A percentile compares a stretch with the other conserved stretches of the same genome.
phyloP scores from a whole-genome alignment of 2,113 vertebrate species.

The Sula dactylatra region DNA sequence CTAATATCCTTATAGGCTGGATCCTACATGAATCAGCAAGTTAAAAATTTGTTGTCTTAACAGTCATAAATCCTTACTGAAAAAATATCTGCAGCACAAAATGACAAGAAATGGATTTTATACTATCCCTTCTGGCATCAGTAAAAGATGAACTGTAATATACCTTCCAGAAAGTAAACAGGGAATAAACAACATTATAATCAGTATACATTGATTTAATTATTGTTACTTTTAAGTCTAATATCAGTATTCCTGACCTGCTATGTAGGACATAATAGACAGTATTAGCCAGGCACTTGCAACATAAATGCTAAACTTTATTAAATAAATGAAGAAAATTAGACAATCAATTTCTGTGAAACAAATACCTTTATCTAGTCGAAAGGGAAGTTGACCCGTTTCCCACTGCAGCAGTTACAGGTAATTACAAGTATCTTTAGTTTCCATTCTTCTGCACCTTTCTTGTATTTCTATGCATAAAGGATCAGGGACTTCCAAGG shows the following conservation, averaged over 20 bases:
- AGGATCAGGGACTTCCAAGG: neutral
- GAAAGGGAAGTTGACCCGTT: conserved; percentile 60
- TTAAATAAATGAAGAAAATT: conserved; percentile 6
- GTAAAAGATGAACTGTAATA: neutral
- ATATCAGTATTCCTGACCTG: conserved; percentile 4
- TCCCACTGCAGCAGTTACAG: conserved; percentile 53
- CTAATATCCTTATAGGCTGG: neutral
- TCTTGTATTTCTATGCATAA: neutral
- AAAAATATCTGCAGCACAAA: neutral
- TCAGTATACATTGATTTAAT: neutral
- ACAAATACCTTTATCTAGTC: conserved; percentile 69
- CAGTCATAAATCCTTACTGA: neutral
- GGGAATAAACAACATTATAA: neutral
- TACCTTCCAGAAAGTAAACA: neutral
- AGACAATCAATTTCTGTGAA: neutral
- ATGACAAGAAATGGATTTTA: neutral
- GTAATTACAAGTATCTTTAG: conserved; percentile 31
- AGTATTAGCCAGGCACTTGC: neutral
- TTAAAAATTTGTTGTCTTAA: neutral
- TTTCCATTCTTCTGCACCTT: conserved; percentile 32
- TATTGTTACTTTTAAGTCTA: neutral
- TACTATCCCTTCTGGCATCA: neutral
- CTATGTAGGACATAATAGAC: neutral
- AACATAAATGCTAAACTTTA: neutral
- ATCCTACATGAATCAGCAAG: neutral